phyloP scores from a whole-genome alignment of 1,140 invertebrate species.

The Spodoptera litura region DNA sequence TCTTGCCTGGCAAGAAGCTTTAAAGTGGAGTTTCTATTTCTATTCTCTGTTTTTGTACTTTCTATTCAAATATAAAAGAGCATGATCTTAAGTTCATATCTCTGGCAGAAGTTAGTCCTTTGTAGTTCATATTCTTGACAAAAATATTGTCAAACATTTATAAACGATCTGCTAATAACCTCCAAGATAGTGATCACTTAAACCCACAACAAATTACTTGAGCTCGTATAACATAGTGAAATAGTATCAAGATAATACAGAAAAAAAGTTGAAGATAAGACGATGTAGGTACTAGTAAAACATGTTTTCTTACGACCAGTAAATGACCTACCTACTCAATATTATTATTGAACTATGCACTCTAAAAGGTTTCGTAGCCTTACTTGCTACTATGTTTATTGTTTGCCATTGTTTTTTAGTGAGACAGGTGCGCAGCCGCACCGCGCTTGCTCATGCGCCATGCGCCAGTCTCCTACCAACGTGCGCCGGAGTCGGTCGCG shows the following conservation, averaged over 20 bases:
- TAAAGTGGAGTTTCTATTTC: too few relatives aligned
- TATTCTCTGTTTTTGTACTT: too few relatives aligned
- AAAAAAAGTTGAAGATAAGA: neutral
- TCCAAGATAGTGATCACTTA: neutral
- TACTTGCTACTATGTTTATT: conserved; percentile 59
- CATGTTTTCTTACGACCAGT: conserved; percentile 15
- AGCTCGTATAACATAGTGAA: neutral
- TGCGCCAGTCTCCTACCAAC: conserved; percentile 63
- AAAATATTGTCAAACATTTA: too few relatives aligned
- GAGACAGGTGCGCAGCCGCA: conserved; percentile 68
- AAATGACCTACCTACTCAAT: conserved; percentile 46
- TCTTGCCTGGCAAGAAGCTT: too few relatives aligned
- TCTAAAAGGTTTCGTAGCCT: conserved; percentile 53
- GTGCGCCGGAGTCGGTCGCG: conserved; percentile 67
- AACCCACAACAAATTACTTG: neutral
- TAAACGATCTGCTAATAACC: too few relatives aligned
- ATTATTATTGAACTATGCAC: conserved; percentile 46
- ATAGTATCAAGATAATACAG: conserved; percentile 1
- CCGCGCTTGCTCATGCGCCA: conserved; percentile 26
- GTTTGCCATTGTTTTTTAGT: conserved; percentile 75
- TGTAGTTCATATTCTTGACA: too few relatives aligned
- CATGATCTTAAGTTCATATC: too few relatives aligned
- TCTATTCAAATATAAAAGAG: too few relatives aligned
- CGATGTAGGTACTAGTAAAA: conserved; percentile 3
- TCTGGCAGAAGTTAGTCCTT: too few relatives aligned